These are phyloP conservation scores for Sandelia bainsii DNA, from an alignment of 2,797 vertebrate genomes.

Conservation along the genomic window DNA sequence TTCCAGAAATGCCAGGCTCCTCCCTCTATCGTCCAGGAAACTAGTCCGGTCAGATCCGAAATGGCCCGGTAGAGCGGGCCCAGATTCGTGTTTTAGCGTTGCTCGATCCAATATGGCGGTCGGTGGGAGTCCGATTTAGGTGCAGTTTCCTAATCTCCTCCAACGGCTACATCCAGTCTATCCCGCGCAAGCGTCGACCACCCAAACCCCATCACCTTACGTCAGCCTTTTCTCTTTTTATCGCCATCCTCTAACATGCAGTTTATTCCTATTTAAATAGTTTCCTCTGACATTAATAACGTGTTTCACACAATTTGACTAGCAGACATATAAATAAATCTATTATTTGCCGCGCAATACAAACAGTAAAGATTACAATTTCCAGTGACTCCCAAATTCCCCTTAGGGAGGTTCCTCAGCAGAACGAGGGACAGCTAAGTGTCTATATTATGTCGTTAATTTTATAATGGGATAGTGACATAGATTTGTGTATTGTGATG, in stretches of 20 bases:
- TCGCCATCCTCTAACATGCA: slow-evolving; percentile 53
- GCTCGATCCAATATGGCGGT: slow-evolving; percentile 82
- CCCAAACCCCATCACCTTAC: slow-evolving; percentile 77
- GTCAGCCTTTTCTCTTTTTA: slow-evolving; percentile 71
- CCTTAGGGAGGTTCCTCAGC: slow-evolving; percentile 44
- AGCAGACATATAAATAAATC: not conserved
- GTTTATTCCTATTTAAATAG: slow-evolving; percentile 12
- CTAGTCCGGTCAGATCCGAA: slow-evolving; percentile 68
- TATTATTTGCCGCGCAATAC: not conserved
- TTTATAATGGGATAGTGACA: not conserved
- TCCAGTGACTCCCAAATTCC: slow-evolving; percentile 43
- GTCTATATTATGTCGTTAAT: not conserved
- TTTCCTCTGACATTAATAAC: slow-evolving; percentile 2
- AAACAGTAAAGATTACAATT: not conserved
- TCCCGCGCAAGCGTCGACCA: slow-evolving; percentile 73
- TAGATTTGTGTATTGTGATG: not conserved
- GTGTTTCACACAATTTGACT: not conserved
- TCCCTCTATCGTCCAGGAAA: slow-evolving; percentile 80
- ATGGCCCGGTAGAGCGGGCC: slow-evolving; percentile 37
- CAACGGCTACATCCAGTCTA: slow-evolving; percentile 62
- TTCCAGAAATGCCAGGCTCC: slow-evolving; percentile 84
- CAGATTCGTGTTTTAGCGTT: not conserved
- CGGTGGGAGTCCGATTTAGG: slow-evolving; percentile 39
- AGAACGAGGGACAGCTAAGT: not conserved
- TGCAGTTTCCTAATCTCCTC: slow-evolving; percentile 82